These are phyloP conservation scores for Drosophila barbarae DNA, from an alignment of 2,888 invertebrate species.

Conservation along the genomic window DNA sequence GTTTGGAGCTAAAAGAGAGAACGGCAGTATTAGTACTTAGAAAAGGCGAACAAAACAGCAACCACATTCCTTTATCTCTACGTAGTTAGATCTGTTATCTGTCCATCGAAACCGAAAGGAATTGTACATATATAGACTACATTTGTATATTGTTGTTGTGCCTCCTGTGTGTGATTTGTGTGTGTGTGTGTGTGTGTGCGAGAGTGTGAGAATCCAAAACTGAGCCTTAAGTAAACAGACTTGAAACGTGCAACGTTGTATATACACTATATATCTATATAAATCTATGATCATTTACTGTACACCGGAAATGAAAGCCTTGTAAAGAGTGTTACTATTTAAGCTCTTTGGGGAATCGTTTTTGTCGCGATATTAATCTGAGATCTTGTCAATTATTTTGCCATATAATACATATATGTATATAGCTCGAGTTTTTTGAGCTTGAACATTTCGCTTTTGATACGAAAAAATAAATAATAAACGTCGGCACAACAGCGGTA, in stretches of 20 bases:
- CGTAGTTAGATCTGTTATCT: conserved; percentile 9
- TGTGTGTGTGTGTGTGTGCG: conserved; percentile 11
- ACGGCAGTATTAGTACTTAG: conserved; percentile 47
- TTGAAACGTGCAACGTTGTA: conserved; percentile 32
- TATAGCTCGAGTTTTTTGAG: conserved; percentile 10
- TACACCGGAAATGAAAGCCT: neutral
- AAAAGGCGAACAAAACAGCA: conserved; percentile 25
- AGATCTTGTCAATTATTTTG: conserved; percentile 27
- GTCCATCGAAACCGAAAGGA: conserved; percentile 9
- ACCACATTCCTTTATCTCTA: conserved; percentile 29
- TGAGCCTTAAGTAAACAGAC: conserved; percentile 12
- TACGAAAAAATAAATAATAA: neutral
- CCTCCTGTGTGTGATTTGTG: conserved; percentile 9
- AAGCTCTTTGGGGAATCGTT: conserved; percentile 11
- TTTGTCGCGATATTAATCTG: conserved; percentile 11
- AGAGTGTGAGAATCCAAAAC: neutral
- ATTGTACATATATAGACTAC: conserved; percentile 18
- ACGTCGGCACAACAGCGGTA: conserved; percentile 6
- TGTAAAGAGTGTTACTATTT: neutral
- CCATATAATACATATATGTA: conserved; percentile 1
- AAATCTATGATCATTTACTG: neutral
- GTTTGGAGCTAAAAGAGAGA: conserved; percentile 12
- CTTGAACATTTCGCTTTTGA: conserved; percentile 10
- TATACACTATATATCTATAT: neutral
- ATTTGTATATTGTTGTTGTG: conserved; percentile 13